phyloP scores from a whole-genome alignment of 2,797 vertebrate genomes.

The Enoplosus armatus region DNA sequence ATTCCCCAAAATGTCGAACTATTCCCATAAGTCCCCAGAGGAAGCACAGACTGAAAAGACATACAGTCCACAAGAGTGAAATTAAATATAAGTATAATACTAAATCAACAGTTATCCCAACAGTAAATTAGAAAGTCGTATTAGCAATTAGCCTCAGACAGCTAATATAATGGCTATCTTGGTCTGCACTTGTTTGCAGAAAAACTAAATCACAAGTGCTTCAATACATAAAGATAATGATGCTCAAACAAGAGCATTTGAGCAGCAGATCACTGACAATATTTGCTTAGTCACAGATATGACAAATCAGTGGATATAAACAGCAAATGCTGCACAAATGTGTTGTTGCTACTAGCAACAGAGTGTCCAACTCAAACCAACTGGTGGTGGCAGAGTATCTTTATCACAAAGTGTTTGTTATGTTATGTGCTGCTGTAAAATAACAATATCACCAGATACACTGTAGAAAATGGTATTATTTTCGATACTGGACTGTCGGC shows the following conservation, averaged over 20 bases:
- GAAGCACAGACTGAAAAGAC: too few relatives aligned
- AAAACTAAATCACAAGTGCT: neutral
- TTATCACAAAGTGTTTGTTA: neutral
- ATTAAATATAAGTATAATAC: too few relatives aligned
- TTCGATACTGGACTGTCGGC: neutral
- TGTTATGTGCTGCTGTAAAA: neutral
- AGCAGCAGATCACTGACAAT: neutral
- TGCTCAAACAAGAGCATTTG: neutral
- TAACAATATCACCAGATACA: neutral
- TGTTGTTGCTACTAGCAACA: slow-evolving; percentile 5
- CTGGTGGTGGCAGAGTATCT: neutral
- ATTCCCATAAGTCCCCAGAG: too few relatives aligned
- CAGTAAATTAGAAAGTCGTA: too few relatives aligned
- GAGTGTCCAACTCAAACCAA: neutral
- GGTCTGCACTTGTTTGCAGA: slow-evolving; percentile 7
- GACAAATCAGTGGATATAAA: neutral
- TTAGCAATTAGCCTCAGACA: too few relatives aligned
- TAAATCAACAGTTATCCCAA: too few relatives aligned
- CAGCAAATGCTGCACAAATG: neutral
- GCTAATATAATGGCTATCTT: neutral
- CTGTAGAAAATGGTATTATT: neutral
- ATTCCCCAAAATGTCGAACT: too few relatives aligned
- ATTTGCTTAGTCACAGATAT: slow-evolving; percentile 2
- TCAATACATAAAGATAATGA: neutral
- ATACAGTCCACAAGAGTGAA: too few relatives aligned